Conservation (phyloP, 2,888 invertebrate genomes). For the Trichacis sp. region DNA sequence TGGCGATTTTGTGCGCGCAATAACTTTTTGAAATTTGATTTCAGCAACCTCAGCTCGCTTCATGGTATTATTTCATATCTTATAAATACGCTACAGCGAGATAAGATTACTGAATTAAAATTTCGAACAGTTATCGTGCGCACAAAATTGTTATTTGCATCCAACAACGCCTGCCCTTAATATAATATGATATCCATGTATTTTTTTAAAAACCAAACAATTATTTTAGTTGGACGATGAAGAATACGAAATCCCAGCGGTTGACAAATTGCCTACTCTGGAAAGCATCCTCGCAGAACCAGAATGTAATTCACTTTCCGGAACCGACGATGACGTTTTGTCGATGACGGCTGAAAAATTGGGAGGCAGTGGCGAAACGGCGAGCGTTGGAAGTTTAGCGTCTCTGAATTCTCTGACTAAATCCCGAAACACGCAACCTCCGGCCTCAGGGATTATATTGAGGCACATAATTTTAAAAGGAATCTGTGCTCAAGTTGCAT, state of each 20-base stretch:
- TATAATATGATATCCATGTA: too few relatives aligned
- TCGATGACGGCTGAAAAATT: conserved; percentile 54
- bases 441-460: conserved; percentile 75
- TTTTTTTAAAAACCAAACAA: too few relatives aligned
- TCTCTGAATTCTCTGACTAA: conserved; percentile 66
- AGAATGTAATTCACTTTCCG: conserved; percentile 76
- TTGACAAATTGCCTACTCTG: conserved; percentile 80
- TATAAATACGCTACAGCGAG: too few relatives aligned
- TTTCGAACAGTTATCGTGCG: too few relatives aligned
- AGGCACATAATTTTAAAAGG: conserved; percentile 87
- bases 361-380: conserved; percentile 70
- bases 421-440: conserved; percentile 64
- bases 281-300: conserved; percentile 86
- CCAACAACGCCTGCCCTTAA: too few relatives aligned
- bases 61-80: too few relatives aligned
- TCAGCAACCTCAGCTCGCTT: too few relatives aligned
- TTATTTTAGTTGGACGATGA: conserved; percentile 86
- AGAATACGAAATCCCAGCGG: conserved; percentile 84
- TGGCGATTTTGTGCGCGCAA: too few relatives aligned
- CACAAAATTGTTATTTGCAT: too few relatives aligned
- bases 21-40: too few relatives aligned
- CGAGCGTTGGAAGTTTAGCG: conserved; percentile 71
- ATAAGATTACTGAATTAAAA: too few relatives aligned
- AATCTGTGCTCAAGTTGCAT: conserved; percentile 87
- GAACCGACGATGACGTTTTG: conserved; percentile 68